phyloP scores from a whole-genome alignment of 30 jellyfish, hydroid and myxozoan species.

The Cassiopea andromeda region DNA sequence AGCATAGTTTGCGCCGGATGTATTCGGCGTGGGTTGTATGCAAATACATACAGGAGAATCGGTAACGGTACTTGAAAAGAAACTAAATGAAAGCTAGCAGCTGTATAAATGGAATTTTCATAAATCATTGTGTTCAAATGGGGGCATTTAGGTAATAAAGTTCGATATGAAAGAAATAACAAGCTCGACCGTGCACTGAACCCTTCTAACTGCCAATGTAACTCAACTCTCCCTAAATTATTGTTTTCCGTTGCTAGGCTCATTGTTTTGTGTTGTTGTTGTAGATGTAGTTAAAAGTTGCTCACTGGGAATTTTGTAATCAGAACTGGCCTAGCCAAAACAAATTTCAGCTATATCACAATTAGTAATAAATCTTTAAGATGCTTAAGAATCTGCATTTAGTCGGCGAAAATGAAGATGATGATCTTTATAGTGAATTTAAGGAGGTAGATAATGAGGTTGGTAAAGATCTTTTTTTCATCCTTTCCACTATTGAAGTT shows the following conservation, averaged over 20 bases:
- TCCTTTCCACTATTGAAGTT: neutral
- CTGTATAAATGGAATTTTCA: no score
- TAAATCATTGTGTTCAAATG: no score
- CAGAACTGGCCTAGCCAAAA: conserved; percentile 52
- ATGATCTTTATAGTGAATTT: conserved; percentile 75
- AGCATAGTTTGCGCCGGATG: no score
- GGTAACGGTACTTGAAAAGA: no score
- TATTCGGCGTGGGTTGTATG: no score
- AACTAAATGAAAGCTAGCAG: no score
- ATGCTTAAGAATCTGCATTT: conserved; percentile 82
- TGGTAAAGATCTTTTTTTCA: neutral
- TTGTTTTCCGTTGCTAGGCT: conserved; percentile 10
- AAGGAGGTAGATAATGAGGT: conserved; percentile 86
- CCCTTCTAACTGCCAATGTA: no score
- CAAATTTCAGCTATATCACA: neutral
- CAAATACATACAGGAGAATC: no score
- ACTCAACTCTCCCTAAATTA: neutral
- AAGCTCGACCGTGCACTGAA: no score
- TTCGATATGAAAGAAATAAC: no score
- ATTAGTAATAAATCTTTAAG: neutral
- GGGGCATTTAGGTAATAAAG: no score
- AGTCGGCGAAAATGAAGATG: conserved; percentile 86
- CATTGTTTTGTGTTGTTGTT: conserved; percentile 51
- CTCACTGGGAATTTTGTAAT: conserved; percentile 36
- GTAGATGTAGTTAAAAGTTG: conserved; percentile 5